These are phyloP conservation scores for Dynastes hyllus DNA, from an alignment of 2,888 invertebrate genomes.

Conservation along the genomic window DNA sequence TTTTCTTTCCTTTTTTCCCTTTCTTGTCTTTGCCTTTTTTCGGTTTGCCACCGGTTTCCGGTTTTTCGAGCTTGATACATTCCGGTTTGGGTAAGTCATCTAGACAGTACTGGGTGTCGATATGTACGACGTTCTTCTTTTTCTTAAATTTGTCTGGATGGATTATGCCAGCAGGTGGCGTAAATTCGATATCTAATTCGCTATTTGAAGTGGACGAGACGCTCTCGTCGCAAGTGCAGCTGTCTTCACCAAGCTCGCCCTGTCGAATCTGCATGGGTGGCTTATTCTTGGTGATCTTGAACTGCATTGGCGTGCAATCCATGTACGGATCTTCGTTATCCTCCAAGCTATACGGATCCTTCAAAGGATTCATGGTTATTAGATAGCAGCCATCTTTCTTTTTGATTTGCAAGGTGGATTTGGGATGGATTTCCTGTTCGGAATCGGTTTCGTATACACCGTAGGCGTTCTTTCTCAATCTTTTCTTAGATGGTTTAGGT, in stretches of 20 bases:
- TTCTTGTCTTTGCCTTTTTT: conserved; percentile 55
- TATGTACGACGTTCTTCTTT: conserved; percentile 72
- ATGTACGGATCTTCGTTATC: conserved; percentile 80
- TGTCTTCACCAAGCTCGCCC: conserved; percentile 72
- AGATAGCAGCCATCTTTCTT: conserved; percentile 79
- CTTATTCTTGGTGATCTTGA: conserved; percentile 78
- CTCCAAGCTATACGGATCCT: conserved; percentile 75
- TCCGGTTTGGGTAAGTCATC: conserved; percentile 73
- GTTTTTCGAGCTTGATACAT: conserved; percentile 40
- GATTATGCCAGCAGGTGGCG: conserved; percentile 81
- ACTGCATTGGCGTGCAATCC: conserved; percentile 80
- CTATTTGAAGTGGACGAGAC: conserved; percentile 75
- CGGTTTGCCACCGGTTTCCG: conserved; percentile 49
- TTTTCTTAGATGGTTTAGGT: conserved; percentile 64
- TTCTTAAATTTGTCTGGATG: conserved; percentile 73
- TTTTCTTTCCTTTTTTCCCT: conserved; percentile 50
- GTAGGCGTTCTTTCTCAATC: conserved; percentile 68
- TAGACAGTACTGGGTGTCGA: conserved; percentile 77
- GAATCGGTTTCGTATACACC: conserved; percentile 68
- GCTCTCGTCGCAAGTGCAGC: conserved; percentile 67
- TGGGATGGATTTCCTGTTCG: conserved; percentile 72
- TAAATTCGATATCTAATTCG: conserved; percentile 82
- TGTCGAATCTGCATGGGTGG: conserved; percentile 59
- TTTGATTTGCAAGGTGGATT: conserved; percentile 78
- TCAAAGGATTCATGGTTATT: conserved; percentile 80